Conservation (phyloP, 2,797 vertebrate genomes). For the Cynodonichthys magdalenae region DNA sequence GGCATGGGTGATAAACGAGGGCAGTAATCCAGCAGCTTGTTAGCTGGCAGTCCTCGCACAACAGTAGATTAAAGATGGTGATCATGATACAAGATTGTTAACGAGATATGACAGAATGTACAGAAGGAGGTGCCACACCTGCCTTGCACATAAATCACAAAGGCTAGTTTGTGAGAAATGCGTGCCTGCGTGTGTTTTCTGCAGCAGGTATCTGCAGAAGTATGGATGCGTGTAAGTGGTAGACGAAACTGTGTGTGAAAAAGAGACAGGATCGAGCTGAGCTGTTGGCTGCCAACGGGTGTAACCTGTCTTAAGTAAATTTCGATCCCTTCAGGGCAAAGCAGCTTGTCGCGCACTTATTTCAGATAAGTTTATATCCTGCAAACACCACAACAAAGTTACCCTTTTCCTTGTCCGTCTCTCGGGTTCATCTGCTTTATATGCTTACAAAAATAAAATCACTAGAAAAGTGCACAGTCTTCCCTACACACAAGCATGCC, state of each 20-base stretch:
- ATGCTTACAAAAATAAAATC: slow-evolving; percentile 18
- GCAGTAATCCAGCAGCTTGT: slow-evolving; percentile 62
- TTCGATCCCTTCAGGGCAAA: slow-evolving; percentile 66
- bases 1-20: slow-evolving; percentile 56
- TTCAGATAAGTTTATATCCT: slow-evolving; percentile 36
- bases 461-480: neutral
- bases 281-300: slow-evolving; percentile 58
- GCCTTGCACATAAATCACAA: slow-evolving; percentile 38
- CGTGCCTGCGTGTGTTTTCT: slow-evolving; percentile 14
- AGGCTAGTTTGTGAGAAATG: slow-evolving; percentile 7
- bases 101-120: slow-evolving; percentile 44
- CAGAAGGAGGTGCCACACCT: slow-evolving; percentile 44
- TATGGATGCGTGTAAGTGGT: slow-evolving; percentile 30
- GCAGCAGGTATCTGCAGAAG: slow-evolving; percentile 33
- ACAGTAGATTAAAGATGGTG: slow-evolving; percentile 64
- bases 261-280: slow-evolving; percentile 31
- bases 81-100: slow-evolving; percentile 52
- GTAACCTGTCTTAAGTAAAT: slow-evolving; percentile 74
- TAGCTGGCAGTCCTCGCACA: slow-evolving; percentile 49
- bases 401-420: neutral
- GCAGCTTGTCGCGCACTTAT: slow-evolving; percentile 47
- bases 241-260: slow-evolving; percentile 47
- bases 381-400: slow-evolving; percentile 37
- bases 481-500: neutral
- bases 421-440: neutral